Conservation (phyloP, 2,888 invertebrate species). For the Drosophila anomelani region DNA sequence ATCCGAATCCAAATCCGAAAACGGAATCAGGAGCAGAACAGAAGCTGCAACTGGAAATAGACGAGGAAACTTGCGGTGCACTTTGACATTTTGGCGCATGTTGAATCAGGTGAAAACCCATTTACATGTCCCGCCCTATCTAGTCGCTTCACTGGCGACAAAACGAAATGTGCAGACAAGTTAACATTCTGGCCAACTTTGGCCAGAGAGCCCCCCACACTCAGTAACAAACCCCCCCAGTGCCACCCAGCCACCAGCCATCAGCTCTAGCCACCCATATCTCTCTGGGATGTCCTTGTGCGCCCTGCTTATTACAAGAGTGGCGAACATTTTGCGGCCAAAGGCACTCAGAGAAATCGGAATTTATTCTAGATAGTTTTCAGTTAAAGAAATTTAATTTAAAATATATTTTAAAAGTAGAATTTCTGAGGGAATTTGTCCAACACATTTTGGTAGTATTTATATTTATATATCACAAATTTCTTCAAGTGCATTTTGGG, state of each 20-base stretch:
- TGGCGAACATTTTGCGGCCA: conserved; percentile 53
- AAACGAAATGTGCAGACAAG: conserved; percentile 61
- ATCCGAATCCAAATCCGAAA: conserved; percentile 12
- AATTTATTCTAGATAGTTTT: background rate
- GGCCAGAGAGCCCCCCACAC: conserved; percentile 2
- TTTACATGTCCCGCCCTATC: conserved; percentile 69
- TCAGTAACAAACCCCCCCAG: background rate
- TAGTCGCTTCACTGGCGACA: conserved; percentile 59
- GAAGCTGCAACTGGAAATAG: conserved; percentile 23
- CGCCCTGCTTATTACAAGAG: conserved; percentile 58
- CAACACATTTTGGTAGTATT: no score
- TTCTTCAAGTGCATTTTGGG: background rate
- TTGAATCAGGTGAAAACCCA: conserved; percentile 77
- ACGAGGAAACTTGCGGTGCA: conserved; percentile 57
- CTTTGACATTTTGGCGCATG: conserved; percentile 71
- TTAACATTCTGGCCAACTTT: conserved; percentile 67
- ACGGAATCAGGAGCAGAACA: background rate
- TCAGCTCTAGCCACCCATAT: background rate
- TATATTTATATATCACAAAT: no score
- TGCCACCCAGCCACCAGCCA: background rate
- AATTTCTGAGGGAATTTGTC: no score
- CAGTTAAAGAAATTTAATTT: no score
- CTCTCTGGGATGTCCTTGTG: conserved; percentile 34
- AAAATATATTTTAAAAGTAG: no score
- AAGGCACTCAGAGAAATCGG: background rate